Conservation (phyloP, 92 coral and sea anemone species). For the Palythoa caribaeorum region DNA sequence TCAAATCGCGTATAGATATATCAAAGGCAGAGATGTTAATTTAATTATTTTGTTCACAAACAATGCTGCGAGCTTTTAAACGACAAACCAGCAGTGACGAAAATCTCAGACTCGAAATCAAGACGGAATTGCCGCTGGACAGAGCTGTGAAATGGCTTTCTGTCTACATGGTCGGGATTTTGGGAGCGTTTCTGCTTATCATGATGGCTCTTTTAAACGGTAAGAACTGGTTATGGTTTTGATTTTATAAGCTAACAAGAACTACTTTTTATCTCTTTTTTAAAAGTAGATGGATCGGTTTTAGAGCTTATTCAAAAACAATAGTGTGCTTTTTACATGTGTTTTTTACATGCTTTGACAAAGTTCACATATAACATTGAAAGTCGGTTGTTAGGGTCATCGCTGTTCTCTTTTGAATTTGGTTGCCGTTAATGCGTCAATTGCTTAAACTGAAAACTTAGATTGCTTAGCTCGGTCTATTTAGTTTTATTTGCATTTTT, state of each 20-base stretch:
- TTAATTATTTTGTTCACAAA: conserved; percentile 4
- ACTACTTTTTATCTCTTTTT: too few species aligned
- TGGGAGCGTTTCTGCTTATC: conserved; percentile 69
- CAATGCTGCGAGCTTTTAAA: conserved; percentile 16
- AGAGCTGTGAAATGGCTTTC: conserved; percentile 73
- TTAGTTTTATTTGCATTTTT: too few species aligned
- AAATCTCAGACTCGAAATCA: conserved; percentile 34
- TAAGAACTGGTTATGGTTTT: conserved; percentile 37
- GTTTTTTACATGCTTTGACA: too few species aligned
- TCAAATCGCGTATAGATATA: conserved; percentile 3
- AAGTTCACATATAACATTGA: too few species aligned
- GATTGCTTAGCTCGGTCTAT: too few species aligned
- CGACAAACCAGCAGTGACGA: background rate
- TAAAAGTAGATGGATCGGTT: too few species aligned
- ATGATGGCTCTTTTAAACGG: conserved; percentile 71
- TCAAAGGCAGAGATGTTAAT: background rate
- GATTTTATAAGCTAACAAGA: background rate
- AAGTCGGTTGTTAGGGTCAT: too few species aligned
- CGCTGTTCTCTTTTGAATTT: too few species aligned
- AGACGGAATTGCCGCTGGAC: conserved; percentile 76
- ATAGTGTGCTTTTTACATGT: too few species aligned
- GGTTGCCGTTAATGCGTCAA: too few species aligned
- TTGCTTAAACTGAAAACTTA: too few species aligned
- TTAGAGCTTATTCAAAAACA: too few species aligned
- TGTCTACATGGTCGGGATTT: conserved; percentile 67